Base-by-base conservation (phyloP, 2,797 vertebrate genomes). In the Corythornis leucogaster region DNA sequence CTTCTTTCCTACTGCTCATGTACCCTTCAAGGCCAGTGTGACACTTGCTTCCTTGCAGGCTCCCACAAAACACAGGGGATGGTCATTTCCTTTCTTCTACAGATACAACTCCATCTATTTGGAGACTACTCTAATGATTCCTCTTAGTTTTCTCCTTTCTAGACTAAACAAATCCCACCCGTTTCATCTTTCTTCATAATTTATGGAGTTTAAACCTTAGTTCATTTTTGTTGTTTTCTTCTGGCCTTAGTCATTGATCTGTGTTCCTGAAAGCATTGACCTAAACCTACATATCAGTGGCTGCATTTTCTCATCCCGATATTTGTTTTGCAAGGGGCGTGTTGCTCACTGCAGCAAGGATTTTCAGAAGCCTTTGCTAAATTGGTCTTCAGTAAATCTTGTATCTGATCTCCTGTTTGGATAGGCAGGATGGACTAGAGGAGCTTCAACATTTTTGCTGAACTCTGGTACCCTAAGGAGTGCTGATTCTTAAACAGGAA, bases 81-180 rank as follows among this genome's bases (percentile, higher is more conserved):
- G 25, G 11, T 67, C 1, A 66, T 89, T 94, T 94, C 67, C 85
- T 88, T 73, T 73, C 43, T 55, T 79, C 51, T 25, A 8, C 40
- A 76, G 59, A 59, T 40, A 70, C 31, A 70, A 55, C 45, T 57
- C 59, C 53, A 38, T 89, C 75, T 90, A n/a, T 83, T 89, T 85
- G 73, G 69, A 87, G 53, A 67, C 71, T 67, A 57, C 20, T 95
- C 50, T 88, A 77, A 63, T 22, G 53, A 77, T 88, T 88, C 53
- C 68, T 84, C 58, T 46, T 38, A 19, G 31, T 71, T 81, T 78
- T 73, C 46, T 86, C 33, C 24, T 69, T 78, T 71, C 38, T 50
- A 95, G 90, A 90, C 93, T 92, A 94, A 96, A 92, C 88, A 90
- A 83, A 89, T 70, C 71, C 24, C 15, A 62, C 74, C 42, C 68